Conservation (phyloP, 2,113 vertebrate species). For the Rhodinocichla rosea region DNA sequence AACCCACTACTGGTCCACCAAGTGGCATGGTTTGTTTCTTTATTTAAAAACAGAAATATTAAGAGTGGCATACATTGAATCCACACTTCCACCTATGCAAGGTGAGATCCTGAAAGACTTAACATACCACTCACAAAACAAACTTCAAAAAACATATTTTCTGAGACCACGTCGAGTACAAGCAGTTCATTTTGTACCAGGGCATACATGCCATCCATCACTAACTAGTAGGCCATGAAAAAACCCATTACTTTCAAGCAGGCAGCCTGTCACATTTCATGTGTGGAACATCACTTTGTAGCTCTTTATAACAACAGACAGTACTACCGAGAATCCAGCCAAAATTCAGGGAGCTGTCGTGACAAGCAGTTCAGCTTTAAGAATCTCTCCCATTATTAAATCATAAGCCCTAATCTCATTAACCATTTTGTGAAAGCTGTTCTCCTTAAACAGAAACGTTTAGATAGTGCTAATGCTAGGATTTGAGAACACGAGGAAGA, state of each 20-base stretch:
- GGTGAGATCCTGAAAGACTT: not conserved
- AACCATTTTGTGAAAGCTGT: not conserved
- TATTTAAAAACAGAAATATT: not conserved
- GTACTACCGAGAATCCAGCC: not conserved
- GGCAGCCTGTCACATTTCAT: not conserved
- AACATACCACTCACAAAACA: fast-evolving
- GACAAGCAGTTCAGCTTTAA: not conserved
- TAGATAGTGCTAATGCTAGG: not conserved
- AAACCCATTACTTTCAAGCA: not conserved
- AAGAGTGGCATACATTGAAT: not conserved
- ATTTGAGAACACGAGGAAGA: not conserved
- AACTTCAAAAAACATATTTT: not conserved
- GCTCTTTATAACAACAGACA: not conserved
- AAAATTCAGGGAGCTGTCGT: not conserved
- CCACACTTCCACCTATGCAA: not conserved
- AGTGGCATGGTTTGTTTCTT: not conserved
- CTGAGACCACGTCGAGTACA: fast-evolving
- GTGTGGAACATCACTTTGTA: not conserved
- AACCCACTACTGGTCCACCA: not conserved
- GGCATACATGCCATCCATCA: not conserved
- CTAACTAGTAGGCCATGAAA: fast-evolving
- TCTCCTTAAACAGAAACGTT: not conserved
- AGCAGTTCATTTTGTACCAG: not conserved
- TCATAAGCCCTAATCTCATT: not conserved
- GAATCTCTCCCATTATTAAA: not conserved